phyloP scores from a whole-genome alignment of 2,797 vertebrate species.

The Lerista edwardsae region DNA sequence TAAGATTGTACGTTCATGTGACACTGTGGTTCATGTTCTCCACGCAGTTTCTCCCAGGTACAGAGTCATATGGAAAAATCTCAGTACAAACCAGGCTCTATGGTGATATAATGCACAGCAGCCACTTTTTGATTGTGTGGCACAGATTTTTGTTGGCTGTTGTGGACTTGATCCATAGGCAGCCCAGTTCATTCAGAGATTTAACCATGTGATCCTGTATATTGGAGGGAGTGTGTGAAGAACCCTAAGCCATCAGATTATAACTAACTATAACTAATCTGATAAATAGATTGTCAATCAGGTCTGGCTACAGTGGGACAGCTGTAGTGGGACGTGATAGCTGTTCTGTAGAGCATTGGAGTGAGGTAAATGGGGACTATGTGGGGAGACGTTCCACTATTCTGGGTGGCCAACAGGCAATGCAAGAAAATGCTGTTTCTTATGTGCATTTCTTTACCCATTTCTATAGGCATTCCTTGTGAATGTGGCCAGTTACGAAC shows the following conservation, averaged over 20 bases:
- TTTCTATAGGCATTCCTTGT: constrained; percentile 87
- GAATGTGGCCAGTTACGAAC: constrained; percentile 93
- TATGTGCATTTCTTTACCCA: background rate
- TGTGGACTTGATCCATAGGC: background rate
- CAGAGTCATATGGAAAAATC: background rate
- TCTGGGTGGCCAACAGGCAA: background rate
- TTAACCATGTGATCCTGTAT: background rate
- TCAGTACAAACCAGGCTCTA: background rate
- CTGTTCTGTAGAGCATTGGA: background rate
- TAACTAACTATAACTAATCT: no score
- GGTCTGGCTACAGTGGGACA: no score
- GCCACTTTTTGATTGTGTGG: background rate
- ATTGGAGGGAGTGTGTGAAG: background rate
- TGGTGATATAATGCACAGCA: background rate
- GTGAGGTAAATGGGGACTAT: background rate
- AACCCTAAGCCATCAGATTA: background rate
- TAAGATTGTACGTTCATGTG: no score
- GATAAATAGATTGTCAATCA: no score
- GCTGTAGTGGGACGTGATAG: no score
- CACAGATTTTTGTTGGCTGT: background rate
- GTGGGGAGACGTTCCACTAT: background rate
- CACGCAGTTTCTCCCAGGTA: background rate
- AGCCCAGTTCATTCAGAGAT: background rate
- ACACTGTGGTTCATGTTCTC: background rate
- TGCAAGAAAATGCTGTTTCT: background rate